Base-by-base conservation (phyloP, 2,113 vertebrate species). In the Lepisosteus osseus region DNA sequence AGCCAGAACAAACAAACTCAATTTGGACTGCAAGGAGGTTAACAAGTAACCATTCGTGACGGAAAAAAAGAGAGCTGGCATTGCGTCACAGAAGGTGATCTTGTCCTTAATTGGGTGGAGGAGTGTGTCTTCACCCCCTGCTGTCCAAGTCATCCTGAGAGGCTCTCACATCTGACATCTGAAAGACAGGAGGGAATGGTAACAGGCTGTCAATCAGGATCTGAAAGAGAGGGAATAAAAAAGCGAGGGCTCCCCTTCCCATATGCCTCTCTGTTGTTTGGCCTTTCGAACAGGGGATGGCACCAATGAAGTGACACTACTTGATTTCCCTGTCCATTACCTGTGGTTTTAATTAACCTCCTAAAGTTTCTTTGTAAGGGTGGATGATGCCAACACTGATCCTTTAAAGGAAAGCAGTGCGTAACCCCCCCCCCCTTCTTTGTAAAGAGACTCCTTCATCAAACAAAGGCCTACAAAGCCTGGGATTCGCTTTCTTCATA, bases 341-440 rank as follows among this genome's bases (percentile, higher is more conserved):
- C 68, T 70, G 55, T 42, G 40, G 29, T 42, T 70, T 56, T 70
- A 70, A 70, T 70, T 70, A 70, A 70, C 47, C 54, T 61, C 40
- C 40, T 15, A 5, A 42, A 9, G 5, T 43, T 15, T n/a, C 55
- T 29, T 66, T 68, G 51, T 54, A 13, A 7, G 47, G 45, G 3
- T 12, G 8, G 17, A 7, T 56, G 68, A 70, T 43, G 40, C 56
- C 68, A 70, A 56, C 29, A 44, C 13, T 61, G 29, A 12, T 8
- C 67, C 12, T 68, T 68, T 29, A 45, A 44, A 15, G 12, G 43
- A 42, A 42, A 47, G n/a, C 43, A 13, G 13, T 5, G 9, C 1
- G 47, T 6, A 51, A 51, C 9, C 47, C 47, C 9, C 47, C 47
- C 47, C 47, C 47, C 8, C 47, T 8, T 9, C 47, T 51, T 51